These are phyloP conservation scores for Clusia tigrina DNA, from an alignment of 2,888 invertebrate genomes.

Conservation along the genomic window DNA sequence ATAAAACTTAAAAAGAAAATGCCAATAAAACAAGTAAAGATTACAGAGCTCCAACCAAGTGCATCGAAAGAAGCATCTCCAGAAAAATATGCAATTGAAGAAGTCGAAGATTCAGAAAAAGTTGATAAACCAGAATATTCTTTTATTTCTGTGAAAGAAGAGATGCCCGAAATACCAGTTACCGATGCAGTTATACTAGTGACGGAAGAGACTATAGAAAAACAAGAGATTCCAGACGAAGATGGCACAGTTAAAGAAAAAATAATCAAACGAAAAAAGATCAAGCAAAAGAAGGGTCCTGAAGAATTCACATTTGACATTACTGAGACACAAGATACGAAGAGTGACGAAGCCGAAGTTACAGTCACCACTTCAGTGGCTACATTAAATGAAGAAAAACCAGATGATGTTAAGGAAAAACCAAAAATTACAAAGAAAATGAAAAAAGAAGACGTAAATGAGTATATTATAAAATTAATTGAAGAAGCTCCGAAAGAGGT, in stretches of 20 bases:
- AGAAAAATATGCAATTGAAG: slow-evolving; percentile 38
- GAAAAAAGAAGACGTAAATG: slow-evolving; percentile 50
- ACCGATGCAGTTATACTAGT: slow-evolving; percentile 43
- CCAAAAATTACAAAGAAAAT: slow-evolving; percentile 49
- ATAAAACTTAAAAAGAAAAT: slow-evolving; percentile 60
- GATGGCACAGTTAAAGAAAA: slow-evolving; percentile 59
- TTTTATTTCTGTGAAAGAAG: slow-evolving; percentile 41
- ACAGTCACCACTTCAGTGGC: slow-evolving; percentile 49
- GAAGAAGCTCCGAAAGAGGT: slow-evolving; percentile 45
- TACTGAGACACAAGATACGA: slow-evolving; percentile 63
- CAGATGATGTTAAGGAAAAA: slow-evolving; percentile 37
- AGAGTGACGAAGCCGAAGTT: slow-evolving; percentile 61
- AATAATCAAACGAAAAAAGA: slow-evolving; percentile 56
- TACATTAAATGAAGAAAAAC: slow-evolving; percentile 28
- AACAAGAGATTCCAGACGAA: slow-evolving; percentile 48
- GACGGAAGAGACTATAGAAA: slow-evolving; percentile 54
- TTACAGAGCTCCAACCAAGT: slow-evolving; percentile 32
- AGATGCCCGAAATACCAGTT: slow-evolving; percentile 32
- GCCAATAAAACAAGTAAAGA: slow-evolving; percentile 36
- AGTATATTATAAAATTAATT: slow-evolving; percentile 51
- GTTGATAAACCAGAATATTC: slow-evolving; percentile 34
- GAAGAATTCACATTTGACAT: slow-evolving; percentile 64
- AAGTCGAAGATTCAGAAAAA: slow-evolving; percentile 37
- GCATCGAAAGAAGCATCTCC: slow-evolving; percentile 30
- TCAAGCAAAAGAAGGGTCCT: slow-evolving; percentile 61